Conservation (phyloP, 2,888 invertebrate species). For the Tanypteryx hageni region DNA sequence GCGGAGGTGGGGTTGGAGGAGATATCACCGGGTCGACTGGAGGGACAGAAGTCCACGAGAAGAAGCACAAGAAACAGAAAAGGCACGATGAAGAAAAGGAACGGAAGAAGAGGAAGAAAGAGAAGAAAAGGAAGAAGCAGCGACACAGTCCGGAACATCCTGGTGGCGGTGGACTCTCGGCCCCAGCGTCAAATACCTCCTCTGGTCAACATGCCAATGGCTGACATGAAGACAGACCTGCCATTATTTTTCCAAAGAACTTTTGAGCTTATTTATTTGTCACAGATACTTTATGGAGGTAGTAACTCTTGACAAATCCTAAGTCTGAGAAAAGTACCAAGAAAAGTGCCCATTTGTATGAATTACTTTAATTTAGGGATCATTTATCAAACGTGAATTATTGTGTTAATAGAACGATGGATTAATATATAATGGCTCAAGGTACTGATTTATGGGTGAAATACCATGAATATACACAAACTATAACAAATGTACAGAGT, state of each 20-base stretch:
- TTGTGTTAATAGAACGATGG: not conserved
- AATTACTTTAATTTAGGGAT: constrained; percentile 20
- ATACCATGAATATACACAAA: not conserved
- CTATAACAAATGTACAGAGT: constrained; percentile 24
- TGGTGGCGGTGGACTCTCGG: constrained; percentile 76
- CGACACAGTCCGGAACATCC: constrained; percentile 93
- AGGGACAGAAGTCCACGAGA: constrained; percentile 89
- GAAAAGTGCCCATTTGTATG: not conserved
- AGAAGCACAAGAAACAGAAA: constrained; percentile 96
- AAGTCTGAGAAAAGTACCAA: not conserved
- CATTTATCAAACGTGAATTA: not conserved
- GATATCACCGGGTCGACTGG: constrained; percentile 66
- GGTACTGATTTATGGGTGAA: constrained; percentile 16
- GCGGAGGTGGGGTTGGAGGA: constrained; percentile 34
- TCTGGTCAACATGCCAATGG: constrained; percentile 59
- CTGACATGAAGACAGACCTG: not conserved
- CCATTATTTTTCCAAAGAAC: constrained; percentile 42
- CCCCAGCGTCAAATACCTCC: constrained; percentile 45
- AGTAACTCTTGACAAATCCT: constrained; percentile 15
- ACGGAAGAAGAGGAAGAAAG: constrained; percentile 94
- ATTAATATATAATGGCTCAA: constrained; percentile 21
- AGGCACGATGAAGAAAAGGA: constrained; percentile 96
- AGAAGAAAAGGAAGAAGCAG: constrained; percentile 96
- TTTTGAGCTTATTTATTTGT: constrained; percentile 60
- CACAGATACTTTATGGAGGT: constrained; percentile 19